These are phyloP conservation scores for Oligia strigilis DNA, from an alignment of 2,888 invertebrate species.

Conservation along the genomic window DNA sequence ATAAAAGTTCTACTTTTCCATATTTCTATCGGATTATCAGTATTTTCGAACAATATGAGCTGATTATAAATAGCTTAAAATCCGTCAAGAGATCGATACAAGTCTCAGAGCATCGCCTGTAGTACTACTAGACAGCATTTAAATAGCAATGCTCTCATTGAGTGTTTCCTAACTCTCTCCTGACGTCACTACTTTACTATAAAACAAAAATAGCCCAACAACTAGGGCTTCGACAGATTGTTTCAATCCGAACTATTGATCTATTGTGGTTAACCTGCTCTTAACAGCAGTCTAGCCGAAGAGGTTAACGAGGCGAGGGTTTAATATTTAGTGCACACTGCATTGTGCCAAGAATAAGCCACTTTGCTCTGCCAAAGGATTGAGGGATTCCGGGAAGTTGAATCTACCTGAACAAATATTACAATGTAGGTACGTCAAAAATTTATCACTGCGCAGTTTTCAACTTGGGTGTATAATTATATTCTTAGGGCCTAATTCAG, in stretches of 20 bases:
- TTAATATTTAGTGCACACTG: constrained; percentile 12
- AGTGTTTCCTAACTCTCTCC: constrained; percentile 47
- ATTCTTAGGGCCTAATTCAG: neutral
- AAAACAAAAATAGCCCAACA: constrained; percentile 47
- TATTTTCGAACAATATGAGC: neutral
- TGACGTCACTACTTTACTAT: constrained; percentile 56
- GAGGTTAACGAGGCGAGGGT: constrained; percentile 2
- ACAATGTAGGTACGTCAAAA: neutral
- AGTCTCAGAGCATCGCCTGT: constrained; percentile 3
- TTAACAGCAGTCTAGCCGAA: constrained; percentile 18
- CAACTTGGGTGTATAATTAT: neutral
- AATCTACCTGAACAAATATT: constrained; percentile 2
- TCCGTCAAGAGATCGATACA: constrained; percentile 3
- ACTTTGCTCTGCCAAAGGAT: neutral
- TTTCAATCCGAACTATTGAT: constrained; percentile 35
- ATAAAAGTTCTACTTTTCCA: neutral
- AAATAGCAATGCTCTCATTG: constrained; percentile 59
- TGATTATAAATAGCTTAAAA: neutral
- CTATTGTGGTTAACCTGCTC: constrained; percentile 34
- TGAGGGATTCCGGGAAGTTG: neutral
- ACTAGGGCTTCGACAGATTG: constrained; percentile 54
- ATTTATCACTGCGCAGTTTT: neutral
- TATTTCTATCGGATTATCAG: neutral
- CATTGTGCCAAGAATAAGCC: constrained; percentile 14
- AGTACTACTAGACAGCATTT: constrained; percentile 26